Evolutionary conservation across 1,140 invertebrate genomes (phyloP).

Genomic region (Hyles euphorbiae): DNA sequence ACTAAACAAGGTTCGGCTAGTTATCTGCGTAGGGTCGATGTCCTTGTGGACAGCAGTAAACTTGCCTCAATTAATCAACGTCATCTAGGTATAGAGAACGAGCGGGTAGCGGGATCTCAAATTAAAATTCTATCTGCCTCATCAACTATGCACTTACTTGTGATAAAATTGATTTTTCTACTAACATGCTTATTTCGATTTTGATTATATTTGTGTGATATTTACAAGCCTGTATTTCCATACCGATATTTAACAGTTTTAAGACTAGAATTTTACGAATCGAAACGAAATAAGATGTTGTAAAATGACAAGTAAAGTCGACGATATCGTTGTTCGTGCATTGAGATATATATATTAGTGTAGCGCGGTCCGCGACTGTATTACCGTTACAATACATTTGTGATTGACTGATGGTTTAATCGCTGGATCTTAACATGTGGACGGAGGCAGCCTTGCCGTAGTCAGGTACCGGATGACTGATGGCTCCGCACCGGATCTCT

Average conservation of each 20-base stretch:
- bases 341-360: no score
- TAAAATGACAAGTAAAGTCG: no score
- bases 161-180: not conserved
- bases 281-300: no score
- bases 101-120: conserved; percentile 6
- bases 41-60: conserved; percentile 25
- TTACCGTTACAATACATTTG: no score
- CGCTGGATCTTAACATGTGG: not conserved
- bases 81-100: not conserved
- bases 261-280: no score
- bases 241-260: no score
- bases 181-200: not conserved
- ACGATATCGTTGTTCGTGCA: no score
- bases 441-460: conserved; percentile 11
- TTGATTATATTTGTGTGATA: no score
- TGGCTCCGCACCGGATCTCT: conserved; percentile 20
- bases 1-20: conserved; percentile 18
- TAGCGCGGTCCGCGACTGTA: no score
- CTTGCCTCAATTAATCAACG: conserved; percentile 36
- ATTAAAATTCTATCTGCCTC: not conserved
- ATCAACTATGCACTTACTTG: not conserved
- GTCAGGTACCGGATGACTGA: conserved; percentile 30
- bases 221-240: no score
- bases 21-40: conserved; percentile 30
- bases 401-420: not conserved